Evolutionary conservation across 2,113 vertebrate species (phyloP).

Genomic region (Corapipo altera): DNA sequence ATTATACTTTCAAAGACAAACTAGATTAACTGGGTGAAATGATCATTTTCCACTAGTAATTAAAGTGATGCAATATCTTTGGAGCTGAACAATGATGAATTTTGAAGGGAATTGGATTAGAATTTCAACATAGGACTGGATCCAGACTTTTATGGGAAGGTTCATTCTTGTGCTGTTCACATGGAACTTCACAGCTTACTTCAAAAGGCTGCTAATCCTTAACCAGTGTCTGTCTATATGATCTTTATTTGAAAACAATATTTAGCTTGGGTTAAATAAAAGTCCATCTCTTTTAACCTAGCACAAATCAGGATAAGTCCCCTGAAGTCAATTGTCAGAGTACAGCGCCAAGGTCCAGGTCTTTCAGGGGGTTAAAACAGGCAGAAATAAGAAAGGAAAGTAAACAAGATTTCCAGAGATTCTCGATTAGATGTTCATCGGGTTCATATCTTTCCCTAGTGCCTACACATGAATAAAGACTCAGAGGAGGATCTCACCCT

Average conservation of each 20-base stretch:
- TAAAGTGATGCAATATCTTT: slow-evolving; percentile 29
- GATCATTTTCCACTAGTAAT: slow-evolving; percentile 32
- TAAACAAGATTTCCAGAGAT: slow-evolving; percentile 2
- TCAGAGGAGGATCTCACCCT: slow-evolving; percentile 12
- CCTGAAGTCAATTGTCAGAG: not conserved
- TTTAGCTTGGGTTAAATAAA: not conserved
- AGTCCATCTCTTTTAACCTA: not conserved
- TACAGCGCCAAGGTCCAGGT: not conserved
- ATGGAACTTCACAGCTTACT: not conserved
- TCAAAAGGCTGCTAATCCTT: not conserved
- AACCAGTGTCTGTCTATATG: not conserved
- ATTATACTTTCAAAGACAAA: slow-evolving; percentile 56
- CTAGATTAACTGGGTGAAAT: slow-evolving; percentile 38
- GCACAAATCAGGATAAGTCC: not conserved
- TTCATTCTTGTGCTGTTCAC: not conserved
- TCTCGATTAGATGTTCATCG: not conserved
- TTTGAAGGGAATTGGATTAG: not conserved
- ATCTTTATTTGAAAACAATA: not conserved
- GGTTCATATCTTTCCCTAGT: not conserved
- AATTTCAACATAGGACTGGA: not conserved
- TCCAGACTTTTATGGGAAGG: not conserved
- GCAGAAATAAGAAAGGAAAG: not conserved
- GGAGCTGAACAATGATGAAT: not conserved
- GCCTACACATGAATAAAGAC: not conserved
- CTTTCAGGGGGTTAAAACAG: not conserved